Evolutionary conservation across 2,888 invertebrate species (phyloP).

Genomic region (Cerastis leucographa): DNA sequence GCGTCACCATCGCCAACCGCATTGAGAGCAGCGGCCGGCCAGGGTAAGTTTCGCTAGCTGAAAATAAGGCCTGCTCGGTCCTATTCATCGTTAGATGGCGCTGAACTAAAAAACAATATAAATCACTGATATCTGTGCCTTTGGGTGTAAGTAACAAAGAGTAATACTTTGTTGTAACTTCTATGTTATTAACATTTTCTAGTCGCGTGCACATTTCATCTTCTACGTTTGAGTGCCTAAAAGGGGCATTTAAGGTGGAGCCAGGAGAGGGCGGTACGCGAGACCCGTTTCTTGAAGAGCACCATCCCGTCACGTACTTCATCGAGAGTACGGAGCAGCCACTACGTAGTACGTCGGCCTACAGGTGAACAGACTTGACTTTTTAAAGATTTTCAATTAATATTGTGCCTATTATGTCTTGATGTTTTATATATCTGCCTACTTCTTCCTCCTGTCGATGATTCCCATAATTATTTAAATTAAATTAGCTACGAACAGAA

Average conservation of each 20-base stretch:
- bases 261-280: slow-evolving; percentile 96
- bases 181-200: neutral
- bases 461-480: neutral
- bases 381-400: neutral
- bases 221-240: slow-evolving; percentile 95
- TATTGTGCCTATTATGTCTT: neutral
- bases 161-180: no score
- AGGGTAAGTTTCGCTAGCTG: slow-evolving; percentile 91
- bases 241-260: slow-evolving; percentile 98
- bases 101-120: neutral
- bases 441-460: neutral
- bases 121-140: neutral
- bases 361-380: slow-evolving; percentile 63
- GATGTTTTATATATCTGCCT: neutral
- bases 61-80: neutral
- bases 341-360: slow-evolving; percentile 77
- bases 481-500: neutral
- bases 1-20: slow-evolving; percentile 98
- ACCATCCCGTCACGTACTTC: slow-evolving; percentile 96
- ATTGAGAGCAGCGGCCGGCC: slow-evolving; percentile 99
- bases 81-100: neutral
- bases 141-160: no score
- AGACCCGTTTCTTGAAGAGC: slow-evolving; percentile 95
- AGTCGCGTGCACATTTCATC: slow-evolving; percentile 99
- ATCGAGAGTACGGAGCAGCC: slow-evolving; percentile 94